Conservation (phyloP, 2,888 invertebrate genomes). For the Andrena flavipes region DNA sequence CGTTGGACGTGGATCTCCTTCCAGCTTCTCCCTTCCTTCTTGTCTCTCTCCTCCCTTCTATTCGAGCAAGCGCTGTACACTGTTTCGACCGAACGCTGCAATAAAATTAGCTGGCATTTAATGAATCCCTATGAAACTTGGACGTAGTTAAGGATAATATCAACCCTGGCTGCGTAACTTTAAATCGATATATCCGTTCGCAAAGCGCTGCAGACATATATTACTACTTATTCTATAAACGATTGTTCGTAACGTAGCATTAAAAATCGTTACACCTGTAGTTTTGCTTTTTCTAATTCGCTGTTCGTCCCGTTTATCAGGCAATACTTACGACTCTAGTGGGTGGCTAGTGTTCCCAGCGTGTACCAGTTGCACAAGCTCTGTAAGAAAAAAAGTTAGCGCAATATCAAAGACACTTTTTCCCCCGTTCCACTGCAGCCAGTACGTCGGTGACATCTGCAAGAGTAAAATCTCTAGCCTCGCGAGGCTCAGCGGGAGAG, state of each 20-base stretch:
- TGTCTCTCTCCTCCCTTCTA: slow-evolving; percentile 30
- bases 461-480: slow-evolving; percentile 41
- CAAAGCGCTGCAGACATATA: not conserved
- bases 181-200: not conserved
- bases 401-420: slow-evolving; percentile 17
- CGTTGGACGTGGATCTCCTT: slow-evolving; percentile 34
- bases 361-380: too few species aligned
- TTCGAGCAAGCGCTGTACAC: slow-evolving; percentile 4
- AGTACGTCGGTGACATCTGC: slow-evolving; percentile 29
- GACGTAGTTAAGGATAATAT: not conserved
- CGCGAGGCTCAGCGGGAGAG: not conserved
- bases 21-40: slow-evolving; percentile 26
- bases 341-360: not conserved
- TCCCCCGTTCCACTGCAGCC: slow-evolving; percentile 9
- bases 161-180: not conserved
- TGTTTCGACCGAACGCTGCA: slow-evolving; percentile 29
- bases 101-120: slow-evolving; percentile 51
- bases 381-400: not conserved
- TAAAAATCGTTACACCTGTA: not conserved
- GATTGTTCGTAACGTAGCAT: not conserved
- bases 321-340: not conserved
- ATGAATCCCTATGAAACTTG: slow-evolving; percentile 25
- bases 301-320: not conserved
- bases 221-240: slow-evolving; percentile 2
- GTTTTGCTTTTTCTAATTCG: not conserved